These are phyloP conservation scores for Amblyteles armatorius DNA, from an alignment of 2,888 invertebrate genomes.

Conservation along the genomic window DNA sequence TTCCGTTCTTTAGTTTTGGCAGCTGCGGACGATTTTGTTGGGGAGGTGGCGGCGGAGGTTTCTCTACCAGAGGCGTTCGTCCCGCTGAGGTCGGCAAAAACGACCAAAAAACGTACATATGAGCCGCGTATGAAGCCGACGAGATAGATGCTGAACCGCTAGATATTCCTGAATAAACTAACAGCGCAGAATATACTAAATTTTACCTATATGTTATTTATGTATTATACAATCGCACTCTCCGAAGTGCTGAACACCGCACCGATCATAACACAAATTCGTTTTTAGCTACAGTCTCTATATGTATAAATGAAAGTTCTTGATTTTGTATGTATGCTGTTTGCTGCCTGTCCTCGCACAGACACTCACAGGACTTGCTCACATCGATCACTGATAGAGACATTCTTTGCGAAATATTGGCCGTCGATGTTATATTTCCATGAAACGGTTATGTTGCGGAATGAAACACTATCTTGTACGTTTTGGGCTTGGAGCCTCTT, in stretches of 20 bases:
- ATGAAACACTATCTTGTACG: not conserved
- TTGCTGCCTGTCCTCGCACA: not conserved
- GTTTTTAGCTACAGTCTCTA: not conserved
- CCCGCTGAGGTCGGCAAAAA: constrained; percentile 54
- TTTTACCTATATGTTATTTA: not conserved
- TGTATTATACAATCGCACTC: constrained; percentile 13
- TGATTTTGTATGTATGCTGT: not conserved
- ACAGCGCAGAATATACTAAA: constrained; percentile 9
- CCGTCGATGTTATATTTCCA: too few relatives aligned
- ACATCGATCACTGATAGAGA: not conserved
- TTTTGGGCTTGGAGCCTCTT: not conserved
- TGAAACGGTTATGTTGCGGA: too few relatives aligned
- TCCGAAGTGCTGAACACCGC: constrained; percentile 5
- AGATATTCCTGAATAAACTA: constrained; percentile 24
- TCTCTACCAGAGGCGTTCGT: constrained; percentile 12
- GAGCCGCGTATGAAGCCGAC: not conserved
- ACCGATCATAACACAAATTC: constrained; percentile 19
- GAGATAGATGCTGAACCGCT: constrained; percentile 19
- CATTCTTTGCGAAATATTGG: too few relatives aligned
- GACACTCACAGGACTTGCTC: not conserved
- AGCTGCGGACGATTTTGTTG: constrained; percentile 54
- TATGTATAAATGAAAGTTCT: not conserved
- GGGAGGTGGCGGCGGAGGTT: constrained; percentile 16
- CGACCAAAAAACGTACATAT: constrained; percentile 25
- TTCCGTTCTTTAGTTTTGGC: constrained; percentile 57